A percentile compares a stretch with the other conserved stretches of the same genome.
These are phyloP conservation scores for Gnathonemus longibarbis DNA, from an alignment of 2,113 vertebrate genomes.

Conservation along the genomic window DNA sequence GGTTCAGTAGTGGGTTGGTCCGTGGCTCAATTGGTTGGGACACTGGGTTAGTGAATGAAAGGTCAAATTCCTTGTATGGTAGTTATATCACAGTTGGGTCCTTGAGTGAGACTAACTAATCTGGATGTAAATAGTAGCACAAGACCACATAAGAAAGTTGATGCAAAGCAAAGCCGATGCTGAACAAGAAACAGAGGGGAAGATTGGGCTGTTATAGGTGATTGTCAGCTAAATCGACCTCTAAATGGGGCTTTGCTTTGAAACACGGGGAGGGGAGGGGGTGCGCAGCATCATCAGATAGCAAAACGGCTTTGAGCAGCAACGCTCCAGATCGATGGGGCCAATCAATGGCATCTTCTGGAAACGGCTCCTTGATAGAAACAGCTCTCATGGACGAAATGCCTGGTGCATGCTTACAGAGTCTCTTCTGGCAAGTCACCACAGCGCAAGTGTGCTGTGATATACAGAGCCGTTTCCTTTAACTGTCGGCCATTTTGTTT, in stretches of 20 bases:
- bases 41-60: neutral
- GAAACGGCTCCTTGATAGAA: neutral
- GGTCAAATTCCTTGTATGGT: neutral
- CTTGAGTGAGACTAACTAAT: neutral
- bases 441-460: neutral
- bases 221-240: neutral
- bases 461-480: neutral
- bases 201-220: neutral
- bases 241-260: neutral
- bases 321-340: neutral
- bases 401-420: neutral
- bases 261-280: neutral
- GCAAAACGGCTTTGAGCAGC: neutral
- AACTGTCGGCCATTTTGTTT: neutral
- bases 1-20: neutral
- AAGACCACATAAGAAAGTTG: neutral
- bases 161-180: neutral
- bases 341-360: neutral
- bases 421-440: neutral
- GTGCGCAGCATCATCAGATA: neutral
- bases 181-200: neutral
- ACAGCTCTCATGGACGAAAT: neutral
- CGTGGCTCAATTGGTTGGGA: neutral
- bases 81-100: neutral
- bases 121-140: neutral